Percentiles rank a stretch among this genome's conserved stretches.
Evolutionary conservation across 1,140 invertebrate genomes (phyloP).

Genomic region (Lanistes nyassanus): DNA sequence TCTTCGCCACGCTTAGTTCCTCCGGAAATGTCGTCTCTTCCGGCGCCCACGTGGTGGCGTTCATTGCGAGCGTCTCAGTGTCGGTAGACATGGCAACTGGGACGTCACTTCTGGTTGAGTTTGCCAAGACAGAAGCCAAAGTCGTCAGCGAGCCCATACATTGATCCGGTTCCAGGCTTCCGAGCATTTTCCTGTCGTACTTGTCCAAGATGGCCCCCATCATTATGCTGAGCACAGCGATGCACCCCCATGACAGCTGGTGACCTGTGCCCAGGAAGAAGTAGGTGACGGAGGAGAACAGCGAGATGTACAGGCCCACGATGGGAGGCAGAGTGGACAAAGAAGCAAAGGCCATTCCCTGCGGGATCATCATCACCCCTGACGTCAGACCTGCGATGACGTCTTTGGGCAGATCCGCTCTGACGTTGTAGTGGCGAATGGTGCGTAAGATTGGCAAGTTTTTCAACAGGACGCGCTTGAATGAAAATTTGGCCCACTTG

Average conservation of each 20-base stretch:
- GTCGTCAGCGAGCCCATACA: background rate
- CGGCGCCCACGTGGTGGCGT: too few relatives aligned
- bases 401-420: constrained; percentile 42
- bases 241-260: constrained; percentile 88
- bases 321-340: constrained; percentile 87
- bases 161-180: too few relatives aligned
- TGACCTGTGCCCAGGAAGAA: constrained; percentile 89
- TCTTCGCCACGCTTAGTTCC: background rate
- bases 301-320: constrained; percentile 92
- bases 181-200: constrained; percentile 28
- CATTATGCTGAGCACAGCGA: constrained; percentile 67
- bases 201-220: constrained; percentile 60
- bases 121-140: background rate
- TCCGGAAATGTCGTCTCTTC: too few relatives aligned
- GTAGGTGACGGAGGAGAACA: constrained; percentile 92
- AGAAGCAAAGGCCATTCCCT: constrained; percentile 89
- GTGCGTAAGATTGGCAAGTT: constrained; percentile 20
- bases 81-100: too few relatives aligned
- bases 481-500: background rate
- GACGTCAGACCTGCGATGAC: constrained; percentile 47
- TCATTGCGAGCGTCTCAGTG: too few relatives aligned
- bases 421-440: constrained; percentile 24
- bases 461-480: background rate
- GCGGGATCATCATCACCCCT: constrained; percentile 50
- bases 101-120: too few relatives aligned